These are phyloP conservation scores for Pipistrellus kuhlii DNA, from an alignment of 2,797 vertebrate genomes.

Conservation along the genomic window DNA sequence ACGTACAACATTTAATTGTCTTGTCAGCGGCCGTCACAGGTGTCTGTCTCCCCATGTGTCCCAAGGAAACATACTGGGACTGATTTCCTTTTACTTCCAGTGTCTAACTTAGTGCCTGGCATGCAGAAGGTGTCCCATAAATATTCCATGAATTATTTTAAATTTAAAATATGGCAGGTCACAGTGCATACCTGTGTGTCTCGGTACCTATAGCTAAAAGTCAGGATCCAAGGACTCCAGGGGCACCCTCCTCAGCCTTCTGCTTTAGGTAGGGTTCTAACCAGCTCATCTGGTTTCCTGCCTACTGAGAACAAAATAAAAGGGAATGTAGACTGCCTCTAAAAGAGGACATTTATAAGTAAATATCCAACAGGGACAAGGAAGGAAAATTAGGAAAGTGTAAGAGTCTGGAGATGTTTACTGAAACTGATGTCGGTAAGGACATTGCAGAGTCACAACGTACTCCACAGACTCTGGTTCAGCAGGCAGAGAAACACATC, in stretches of 20 bases:
- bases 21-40: background rate
- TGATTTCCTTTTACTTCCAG: slow-evolving; percentile 7
- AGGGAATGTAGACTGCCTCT: background rate
- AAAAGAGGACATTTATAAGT: background rate
- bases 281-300: background rate
- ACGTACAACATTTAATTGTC: background rate
- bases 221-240: background rate
- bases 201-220: background rate
- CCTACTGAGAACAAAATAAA: background rate
- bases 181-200: background rate
- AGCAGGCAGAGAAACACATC: background rate
- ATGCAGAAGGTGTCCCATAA: background rate
- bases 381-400: background rate
- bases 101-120: background rate
- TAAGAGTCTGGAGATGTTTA: background rate
- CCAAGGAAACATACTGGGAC: background rate
- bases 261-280: background rate
- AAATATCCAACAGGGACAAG: background rate
- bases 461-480: background rate
- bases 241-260: background rate
- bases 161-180: background rate
- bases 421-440: background rate
- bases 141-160: slow-evolving; percentile 8
- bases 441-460: background rate
- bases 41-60: background rate